Evolutionary conservation across 2,888 invertebrate species (phyloP).

Genomic region (Drosophila stalkeri): DNA sequence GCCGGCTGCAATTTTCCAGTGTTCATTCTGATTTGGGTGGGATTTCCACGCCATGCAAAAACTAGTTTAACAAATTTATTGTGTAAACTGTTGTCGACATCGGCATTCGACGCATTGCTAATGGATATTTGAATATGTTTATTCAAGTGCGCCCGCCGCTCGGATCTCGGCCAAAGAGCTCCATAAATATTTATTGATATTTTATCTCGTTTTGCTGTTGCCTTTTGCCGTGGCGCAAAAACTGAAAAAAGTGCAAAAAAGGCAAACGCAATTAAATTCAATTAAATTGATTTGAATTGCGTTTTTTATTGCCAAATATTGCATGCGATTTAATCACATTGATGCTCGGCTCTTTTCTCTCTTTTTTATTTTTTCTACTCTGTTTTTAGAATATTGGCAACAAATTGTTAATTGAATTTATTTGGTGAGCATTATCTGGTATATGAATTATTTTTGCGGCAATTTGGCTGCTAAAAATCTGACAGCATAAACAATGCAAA

Average conservation of each 20-base stretch:
- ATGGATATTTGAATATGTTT: constrained; percentile 70
- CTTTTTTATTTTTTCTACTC: constrained; percentile 5
- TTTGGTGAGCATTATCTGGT: constrained; percentile 6
- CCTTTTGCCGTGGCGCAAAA: background rate
- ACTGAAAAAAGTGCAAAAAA: constrained; percentile 17
- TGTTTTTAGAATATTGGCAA: background rate
- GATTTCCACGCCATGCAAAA: constrained; percentile 30
- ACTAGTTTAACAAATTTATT: constrained; percentile 61
- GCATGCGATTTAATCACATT: constrained; percentile 22
- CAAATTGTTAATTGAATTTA: constrained; percentile 30
- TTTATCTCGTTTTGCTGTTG: constrained; percentile 18
- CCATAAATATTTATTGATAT: constrained; percentile 76
- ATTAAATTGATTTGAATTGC: constrained; percentile 52
- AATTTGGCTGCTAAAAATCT: constrained; percentile 14
- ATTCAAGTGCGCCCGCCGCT: constrained; percentile 21
- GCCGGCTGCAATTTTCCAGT: constrained; percentile 30
- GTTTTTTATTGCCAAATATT: constrained; percentile 24
- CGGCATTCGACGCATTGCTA: constrained; percentile 40
- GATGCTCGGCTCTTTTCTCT: constrained; percentile 1
- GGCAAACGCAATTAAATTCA: constrained; percentile 48
- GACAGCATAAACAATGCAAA: background rate
- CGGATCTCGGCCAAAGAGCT: constrained; percentile 31
- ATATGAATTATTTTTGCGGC: constrained; percentile 10
- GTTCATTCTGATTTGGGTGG: constrained; percentile 17
- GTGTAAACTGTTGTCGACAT: constrained; percentile 69